Evolutionary conservation across 2,888 invertebrate species (phyloP).

Genomic region (Diaperis boleti): DNA sequence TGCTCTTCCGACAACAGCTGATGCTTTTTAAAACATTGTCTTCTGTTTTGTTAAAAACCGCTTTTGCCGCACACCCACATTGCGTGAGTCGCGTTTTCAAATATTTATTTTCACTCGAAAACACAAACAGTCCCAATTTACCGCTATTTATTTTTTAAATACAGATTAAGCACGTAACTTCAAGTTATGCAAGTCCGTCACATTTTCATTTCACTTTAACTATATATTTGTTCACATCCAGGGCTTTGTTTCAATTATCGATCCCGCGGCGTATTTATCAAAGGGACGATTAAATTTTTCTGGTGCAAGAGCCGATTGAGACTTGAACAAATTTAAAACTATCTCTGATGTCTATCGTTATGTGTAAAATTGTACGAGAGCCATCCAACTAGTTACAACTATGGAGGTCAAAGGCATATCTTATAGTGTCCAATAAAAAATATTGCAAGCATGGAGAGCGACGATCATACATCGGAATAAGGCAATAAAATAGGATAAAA

Average conservation of each 20-base stretch:
- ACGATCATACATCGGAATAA: no score
- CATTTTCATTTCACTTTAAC: neutral
- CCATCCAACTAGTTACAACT: no score
- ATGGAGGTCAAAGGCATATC: no score
- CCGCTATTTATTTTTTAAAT: slow-evolving; percentile 11
- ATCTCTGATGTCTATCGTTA: no score
- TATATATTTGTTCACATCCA: neutral
- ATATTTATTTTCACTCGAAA: slow-evolving; percentile 5
- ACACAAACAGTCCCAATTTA: neutral
- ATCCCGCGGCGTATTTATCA: neutral
- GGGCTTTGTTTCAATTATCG: neutral
- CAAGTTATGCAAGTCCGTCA: slow-evolving; percentile 2
- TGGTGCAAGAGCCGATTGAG: neutral
- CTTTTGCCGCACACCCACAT: neutral
- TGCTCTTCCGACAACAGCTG: neutral
- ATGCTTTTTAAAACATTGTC: neutral
- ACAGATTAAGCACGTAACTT: neutral
- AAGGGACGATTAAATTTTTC: neutral
- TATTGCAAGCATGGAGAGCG: no score
- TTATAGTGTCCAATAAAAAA: no score
- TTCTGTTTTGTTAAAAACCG: neutral
- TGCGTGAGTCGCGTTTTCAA: neutral
- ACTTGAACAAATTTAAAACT: no score
- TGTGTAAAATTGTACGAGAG: no score
- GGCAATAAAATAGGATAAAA: no score